Conservation (phyloP, 2,113 vertebrate species). For the Cathartes aura region DNA sequence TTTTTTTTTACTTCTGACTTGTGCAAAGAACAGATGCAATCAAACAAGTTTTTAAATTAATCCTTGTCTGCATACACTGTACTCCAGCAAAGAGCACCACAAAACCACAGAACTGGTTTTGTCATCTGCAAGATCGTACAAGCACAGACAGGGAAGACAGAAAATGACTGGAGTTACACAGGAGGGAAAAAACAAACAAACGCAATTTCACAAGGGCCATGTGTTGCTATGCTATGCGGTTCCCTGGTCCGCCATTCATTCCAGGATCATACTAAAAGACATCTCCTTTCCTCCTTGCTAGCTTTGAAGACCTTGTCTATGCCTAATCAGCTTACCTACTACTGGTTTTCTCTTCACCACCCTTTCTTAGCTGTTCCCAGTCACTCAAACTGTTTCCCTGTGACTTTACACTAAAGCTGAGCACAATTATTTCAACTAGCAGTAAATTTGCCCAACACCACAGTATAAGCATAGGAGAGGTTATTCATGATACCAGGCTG, state of each 20-base stretch:
- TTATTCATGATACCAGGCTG: background rate
- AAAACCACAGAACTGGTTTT: slow-evolving; percentile 57
- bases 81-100: background rate
- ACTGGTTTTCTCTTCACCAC: background rate
- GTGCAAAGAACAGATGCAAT: background rate
- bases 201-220: background rate
- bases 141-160: background rate
- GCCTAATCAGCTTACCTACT: background rate
- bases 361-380: background rate
- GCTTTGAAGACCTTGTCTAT: background rate
- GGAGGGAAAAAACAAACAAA: background rate
- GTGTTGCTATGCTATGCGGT: background rate
- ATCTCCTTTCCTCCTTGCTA: background rate
- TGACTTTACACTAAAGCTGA: background rate
- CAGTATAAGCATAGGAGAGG: background rate
- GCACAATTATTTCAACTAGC: background rate
- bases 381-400: background rate
- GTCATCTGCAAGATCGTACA: background rate
- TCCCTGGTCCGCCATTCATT: background rate
- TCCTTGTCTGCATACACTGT: background rate
- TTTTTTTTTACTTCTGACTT: background rate
- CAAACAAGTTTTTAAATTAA: slow-evolving; percentile 6
- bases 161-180: background rate
- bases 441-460: background rate
- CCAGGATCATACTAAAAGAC: background rate